Base-by-base conservation (phyloP, 2,888 invertebrate genomes). In the Acronicta aceris region DNA sequence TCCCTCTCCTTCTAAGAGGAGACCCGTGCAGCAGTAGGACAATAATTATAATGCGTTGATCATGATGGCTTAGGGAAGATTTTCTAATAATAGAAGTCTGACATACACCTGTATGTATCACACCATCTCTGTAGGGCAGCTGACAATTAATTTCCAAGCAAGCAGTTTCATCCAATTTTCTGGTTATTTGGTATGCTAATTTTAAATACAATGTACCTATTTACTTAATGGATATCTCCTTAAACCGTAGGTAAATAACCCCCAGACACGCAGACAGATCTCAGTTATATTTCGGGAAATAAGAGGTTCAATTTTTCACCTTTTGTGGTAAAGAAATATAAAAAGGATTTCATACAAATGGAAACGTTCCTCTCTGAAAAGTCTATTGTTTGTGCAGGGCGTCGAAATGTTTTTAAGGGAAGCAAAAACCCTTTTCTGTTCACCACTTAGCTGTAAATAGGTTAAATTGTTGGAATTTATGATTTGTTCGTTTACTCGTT, bases 331-430 rank as follows among this genome's bases (percentile, higher is more conserved):
- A 69, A 66, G 55, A 72, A 79, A 76, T 74, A 71, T 78, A 75
- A 81, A 81, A 83, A 78, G 76, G 75, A 79, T 81, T 84, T 81
- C 57, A 78, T 78, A 81, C 81, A 85, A 87, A 85, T 86, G 85
- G 78, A 80, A 84, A 81, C 81, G 79, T 79, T 85, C 82, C 79
- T 79, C 83, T 79, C 83, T 82, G 67, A 73, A 78, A 74, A 79
- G 72, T 76, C 81, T 70, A 83, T 88, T 89, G 84, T 89, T 88
- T 86, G 82, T 76, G 65, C 51, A 72, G 73, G 59, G 73, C 68
- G 68, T 68, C 59, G 69, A 82, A 83, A 80, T 75, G 67, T 81
- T 83, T 83, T 78, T 73, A 48, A 65, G 48, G 49, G 60, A 51
- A 66, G 68, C 54, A 75, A 77, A 77, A 79, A 74, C 69, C 71